A percentile compares a stretch with the other conserved stretches of the same genome.
Evolutionary conservation across 2,888 invertebrate species (phyloP).

Genomic region (Meandrusa payeni): DNA sequence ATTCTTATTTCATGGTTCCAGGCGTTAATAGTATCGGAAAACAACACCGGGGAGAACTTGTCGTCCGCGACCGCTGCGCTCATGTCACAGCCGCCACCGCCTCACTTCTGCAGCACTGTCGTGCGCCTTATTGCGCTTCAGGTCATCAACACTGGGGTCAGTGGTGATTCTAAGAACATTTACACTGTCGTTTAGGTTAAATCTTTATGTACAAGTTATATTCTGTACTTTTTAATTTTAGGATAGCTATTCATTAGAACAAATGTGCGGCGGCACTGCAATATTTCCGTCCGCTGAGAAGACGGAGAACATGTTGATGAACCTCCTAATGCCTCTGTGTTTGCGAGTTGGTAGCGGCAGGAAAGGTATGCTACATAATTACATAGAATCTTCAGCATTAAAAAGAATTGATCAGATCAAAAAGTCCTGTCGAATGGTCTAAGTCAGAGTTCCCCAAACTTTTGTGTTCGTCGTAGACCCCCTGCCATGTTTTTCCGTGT

Average conservation of each 20-base stretch:
- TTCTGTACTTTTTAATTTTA: too few relatives aligned
- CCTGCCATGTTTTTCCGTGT: too few relatives aligned
- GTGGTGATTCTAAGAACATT: too few relatives aligned
- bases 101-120: constrained; percentile 97
- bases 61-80: constrained; percentile 92
- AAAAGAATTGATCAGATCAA: too few relatives aligned
- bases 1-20: too few relatives aligned
- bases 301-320: constrained; percentile 97
- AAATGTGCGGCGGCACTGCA: constrained; percentile 95
- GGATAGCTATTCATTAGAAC: constrained; percentile 94
- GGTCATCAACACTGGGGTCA: constrained; percentile 94
- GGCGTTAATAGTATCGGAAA: constrained; percentile 91
- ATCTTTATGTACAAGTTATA: too few relatives aligned
- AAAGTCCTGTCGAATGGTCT: too few relatives aligned
- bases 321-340: constrained; percentile 97
- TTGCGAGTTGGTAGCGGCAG: constrained; percentile 96
- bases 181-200: too few relatives aligned
- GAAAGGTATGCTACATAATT: constrained; percentile 83
- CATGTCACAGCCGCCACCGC: constrained; percentile 95
- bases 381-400: too few relatives aligned
- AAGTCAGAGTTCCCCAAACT: too few relatives aligned
- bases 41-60: constrained; percentile 84
- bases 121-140: constrained; percentile 96
- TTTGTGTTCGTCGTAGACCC: too few relatives aligned
- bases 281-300: constrained; percentile 94